Evolutionary conservation across 2,797 vertebrate species (phyloP).

Genomic region (Adelosebastes latens): DNA sequence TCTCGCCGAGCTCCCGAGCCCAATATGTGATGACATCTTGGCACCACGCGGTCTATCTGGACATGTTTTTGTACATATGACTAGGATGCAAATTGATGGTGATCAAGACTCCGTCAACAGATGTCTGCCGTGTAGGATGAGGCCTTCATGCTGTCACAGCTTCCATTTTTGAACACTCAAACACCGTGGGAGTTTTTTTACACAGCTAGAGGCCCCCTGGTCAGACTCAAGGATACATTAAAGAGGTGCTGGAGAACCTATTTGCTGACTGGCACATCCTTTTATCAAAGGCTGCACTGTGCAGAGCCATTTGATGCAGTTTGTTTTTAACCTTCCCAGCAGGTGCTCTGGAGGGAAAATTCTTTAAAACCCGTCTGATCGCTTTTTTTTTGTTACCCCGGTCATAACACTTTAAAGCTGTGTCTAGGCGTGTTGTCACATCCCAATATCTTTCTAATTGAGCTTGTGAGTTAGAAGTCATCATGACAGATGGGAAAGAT

Average conservation of each 20-base stretch:
- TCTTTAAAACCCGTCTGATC: slow-evolving; percentile 30
- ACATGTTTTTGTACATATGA: slow-evolving; percentile 6
- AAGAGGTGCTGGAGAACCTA: slow-evolving; percentile 60
- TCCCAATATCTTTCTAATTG: neutral
- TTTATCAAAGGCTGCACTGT: slow-evolving; percentile 48
- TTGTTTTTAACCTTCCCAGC: slow-evolving; percentile 62
- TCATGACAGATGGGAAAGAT: neutral
- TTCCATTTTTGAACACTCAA: slow-evolving; percentile 29
- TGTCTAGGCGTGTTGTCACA: neutral
- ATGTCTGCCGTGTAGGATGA: slow-evolving; percentile 12
- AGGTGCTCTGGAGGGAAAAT: slow-evolving; percentile 31
- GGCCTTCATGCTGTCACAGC: slow-evolving; percentile 27
- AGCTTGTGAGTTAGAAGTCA: neutral
- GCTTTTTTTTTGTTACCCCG: slow-evolving; percentile 18
- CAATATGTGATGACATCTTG: neutral
- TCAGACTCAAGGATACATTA: slow-evolving; percentile 66
- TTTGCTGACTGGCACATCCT: slow-evolving; percentile 72
- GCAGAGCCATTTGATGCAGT: slow-evolving; percentile 54
- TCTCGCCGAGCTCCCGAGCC: slow-evolving; percentile 1
- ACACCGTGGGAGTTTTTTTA: slow-evolving; percentile 49
- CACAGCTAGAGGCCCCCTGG: slow-evolving; percentile 53
- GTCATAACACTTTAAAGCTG: neutral
- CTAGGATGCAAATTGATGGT: slow-evolving; percentile 9
- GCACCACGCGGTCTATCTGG: neutral
- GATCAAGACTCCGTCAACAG: slow-evolving; percentile 19